Evolutionary conservation across 2,888 invertebrate genomes (phyloP).

Genomic region (Drosophila infuscata): DNA sequence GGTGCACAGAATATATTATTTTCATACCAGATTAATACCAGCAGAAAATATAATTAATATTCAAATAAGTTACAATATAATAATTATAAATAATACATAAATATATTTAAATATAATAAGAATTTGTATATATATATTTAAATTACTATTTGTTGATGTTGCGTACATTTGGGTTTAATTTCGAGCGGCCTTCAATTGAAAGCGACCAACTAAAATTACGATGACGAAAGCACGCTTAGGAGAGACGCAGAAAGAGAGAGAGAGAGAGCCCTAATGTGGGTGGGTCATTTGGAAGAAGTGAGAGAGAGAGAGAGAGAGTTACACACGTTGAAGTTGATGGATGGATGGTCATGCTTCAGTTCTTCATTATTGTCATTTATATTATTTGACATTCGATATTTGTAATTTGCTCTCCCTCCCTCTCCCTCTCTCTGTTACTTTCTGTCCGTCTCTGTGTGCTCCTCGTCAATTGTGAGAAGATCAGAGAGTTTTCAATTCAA

Average conservation of each 20-base stretch:
- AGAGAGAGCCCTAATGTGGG: background rate
- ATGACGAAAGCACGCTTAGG: background rate
- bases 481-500: background rate
- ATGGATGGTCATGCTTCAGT: conserved; percentile 58
- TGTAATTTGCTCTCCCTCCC: background rate
- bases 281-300: background rate
- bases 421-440: background rate
- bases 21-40: background rate
- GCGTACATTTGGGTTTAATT: conserved; percentile 39
- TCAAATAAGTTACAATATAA: background rate
- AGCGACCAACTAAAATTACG: conserved; percentile 29
- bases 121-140: background rate
- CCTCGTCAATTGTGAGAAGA: background rate
- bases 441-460: background rate
- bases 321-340: conserved; percentile 17
- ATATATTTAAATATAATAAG: background rate
- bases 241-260: background rate
- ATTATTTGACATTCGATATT: conserved; percentile 29
- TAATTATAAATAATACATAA: background rate
- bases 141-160: conserved; percentile 4
- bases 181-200: conserved; percentile 43
- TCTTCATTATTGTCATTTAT: conserved; percentile 47
- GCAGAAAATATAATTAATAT: background rate
- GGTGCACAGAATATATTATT: background rate
- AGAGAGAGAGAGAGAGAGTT: conserved; percentile 11